phyloP scores from a whole-genome alignment of 2,113 vertebrate species.

The Ammodytes dubius region DNA sequence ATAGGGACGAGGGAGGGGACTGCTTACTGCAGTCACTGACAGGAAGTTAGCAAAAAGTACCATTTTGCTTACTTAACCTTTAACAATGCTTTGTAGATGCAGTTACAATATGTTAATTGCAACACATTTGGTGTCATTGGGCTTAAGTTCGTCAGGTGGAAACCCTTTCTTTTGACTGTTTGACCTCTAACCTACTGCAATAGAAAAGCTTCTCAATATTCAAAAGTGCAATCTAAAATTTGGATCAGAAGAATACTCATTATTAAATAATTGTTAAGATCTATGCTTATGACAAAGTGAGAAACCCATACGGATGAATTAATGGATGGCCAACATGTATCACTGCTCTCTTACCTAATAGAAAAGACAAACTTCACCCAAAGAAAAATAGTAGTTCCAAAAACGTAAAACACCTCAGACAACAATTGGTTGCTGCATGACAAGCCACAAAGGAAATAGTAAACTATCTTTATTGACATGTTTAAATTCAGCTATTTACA shows the following conservation, averaged over 20 bases:
- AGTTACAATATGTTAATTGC: neutral
- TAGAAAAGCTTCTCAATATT: neutral
- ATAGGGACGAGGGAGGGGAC: too few species aligned
- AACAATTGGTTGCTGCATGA: slow-evolving; percentile 84
- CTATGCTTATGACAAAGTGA: neutral
- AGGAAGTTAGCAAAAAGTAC: too few species aligned
- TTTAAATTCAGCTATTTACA: slow-evolving; percentile 90
- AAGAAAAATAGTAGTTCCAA: neutral
- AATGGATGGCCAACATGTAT: neutral
- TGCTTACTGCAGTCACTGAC: too few species aligned
- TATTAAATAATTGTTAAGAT: neutral
- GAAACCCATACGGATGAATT: neutral
- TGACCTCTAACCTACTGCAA: neutral
- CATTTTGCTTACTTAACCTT: too few species aligned
- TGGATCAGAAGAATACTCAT: too few species aligned
- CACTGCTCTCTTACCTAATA: neutral
- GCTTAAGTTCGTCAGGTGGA: neutral
- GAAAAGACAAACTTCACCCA: neutral
- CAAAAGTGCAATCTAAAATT: neutral
- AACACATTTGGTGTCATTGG: neutral
- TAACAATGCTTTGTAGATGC: neutral
- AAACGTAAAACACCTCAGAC: slow-evolving; percentile 78
- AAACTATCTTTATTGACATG: slow-evolving; percentile 90
- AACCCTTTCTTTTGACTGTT: neutral
- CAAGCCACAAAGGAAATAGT: slow-evolving; percentile 86